Percentiles rank a stretch among this genome's conserved stretches.
These are phyloP conservation scores for Biston stratarius DNA, from an alignment of 2,888 invertebrate species.

Conservation along the genomic window DNA sequence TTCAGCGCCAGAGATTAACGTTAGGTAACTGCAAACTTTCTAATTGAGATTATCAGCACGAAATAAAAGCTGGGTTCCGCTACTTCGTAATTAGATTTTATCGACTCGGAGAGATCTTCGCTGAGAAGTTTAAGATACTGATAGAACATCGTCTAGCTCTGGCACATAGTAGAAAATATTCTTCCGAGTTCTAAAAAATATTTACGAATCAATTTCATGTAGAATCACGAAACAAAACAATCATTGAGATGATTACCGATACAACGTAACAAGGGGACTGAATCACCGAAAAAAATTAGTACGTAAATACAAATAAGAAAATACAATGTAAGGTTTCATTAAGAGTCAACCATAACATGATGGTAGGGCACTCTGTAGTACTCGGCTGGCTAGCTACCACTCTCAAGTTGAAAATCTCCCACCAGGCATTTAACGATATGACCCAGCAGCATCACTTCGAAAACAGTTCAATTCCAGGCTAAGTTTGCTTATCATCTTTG, in stretches of 20 bases:
- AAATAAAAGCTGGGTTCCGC: constrained; percentile 47
- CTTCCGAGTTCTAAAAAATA: neutral
- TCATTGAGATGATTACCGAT: neutral
- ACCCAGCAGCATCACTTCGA: too few species aligned
- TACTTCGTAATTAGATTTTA: constrained; percentile 15
- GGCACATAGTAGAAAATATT: neutral
- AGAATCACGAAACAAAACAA: neutral
- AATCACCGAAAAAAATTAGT: neutral
- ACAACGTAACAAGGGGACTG: neutral
- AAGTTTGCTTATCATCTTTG: too few species aligned
- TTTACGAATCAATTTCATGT: neutral
- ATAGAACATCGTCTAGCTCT: neutral
- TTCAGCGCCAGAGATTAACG: constrained; percentile 51
- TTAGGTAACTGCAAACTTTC: constrained; percentile 52
- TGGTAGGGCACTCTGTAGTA: too few species aligned
- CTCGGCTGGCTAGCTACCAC: too few species aligned
- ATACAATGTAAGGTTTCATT: neutral
- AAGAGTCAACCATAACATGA: too few species aligned
- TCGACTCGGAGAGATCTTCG: neutral
- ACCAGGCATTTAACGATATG: too few species aligned
- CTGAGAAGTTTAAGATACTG: neutral
- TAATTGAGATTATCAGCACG: constrained; percentile 64
- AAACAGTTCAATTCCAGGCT: too few species aligned
- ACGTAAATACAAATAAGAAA: neutral
- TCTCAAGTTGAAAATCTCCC: too few species aligned